A percentile compares a stretch with the other conserved stretches of the same genome.
phyloP scores from a whole-genome alignment of 2,797 vertebrate genomes.

The Myotis daubentonii region DNA sequence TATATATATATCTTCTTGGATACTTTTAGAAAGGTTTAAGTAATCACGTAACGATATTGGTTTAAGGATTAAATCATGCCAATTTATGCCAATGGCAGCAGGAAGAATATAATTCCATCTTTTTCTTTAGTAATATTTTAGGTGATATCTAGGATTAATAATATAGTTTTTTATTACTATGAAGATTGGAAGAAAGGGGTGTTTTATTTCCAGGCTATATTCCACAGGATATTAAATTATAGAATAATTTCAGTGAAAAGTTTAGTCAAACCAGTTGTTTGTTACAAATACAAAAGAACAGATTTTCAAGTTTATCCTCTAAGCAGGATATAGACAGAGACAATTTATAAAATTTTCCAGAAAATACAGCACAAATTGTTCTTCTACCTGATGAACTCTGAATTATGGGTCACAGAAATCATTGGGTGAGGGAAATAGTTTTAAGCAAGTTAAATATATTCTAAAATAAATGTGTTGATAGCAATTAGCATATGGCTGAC shows the following conservation, averaged over 20 bases:
- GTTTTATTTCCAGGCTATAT: background rate
- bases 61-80: slow-evolving; percentile 33
- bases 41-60: background rate
- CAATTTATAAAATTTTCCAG: slow-evolving; percentile 28
- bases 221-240: background rate
- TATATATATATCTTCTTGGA: slow-evolving; percentile 12
- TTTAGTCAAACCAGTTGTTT: slow-evolving; percentile 31
- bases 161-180: background rate
- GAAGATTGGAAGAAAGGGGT: background rate
- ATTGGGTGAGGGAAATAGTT: background rate
- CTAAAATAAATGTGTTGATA: slow-evolving; percentile 15
- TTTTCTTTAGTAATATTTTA: background rate
- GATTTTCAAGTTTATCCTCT: background rate
- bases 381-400: background rate
- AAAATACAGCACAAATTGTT: slow-evolving; percentile 26
- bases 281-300: background rate
- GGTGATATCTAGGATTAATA: background rate
- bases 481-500: background rate
- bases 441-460: slow-evolving; percentile 42
- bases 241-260: slow-evolving; percentile 1
- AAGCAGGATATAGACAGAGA: background rate
- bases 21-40: slow-evolving; percentile 48
- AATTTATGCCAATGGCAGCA: background rate
- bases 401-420: slow-evolving; percentile 12
- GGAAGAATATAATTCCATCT: background rate